Percentiles rank a stretch among this genome's conserved stretches.
Evolutionary conservation across 2,888 invertebrate genomes (phyloP).

Genomic region (Liodrosophila aerea): DNA sequence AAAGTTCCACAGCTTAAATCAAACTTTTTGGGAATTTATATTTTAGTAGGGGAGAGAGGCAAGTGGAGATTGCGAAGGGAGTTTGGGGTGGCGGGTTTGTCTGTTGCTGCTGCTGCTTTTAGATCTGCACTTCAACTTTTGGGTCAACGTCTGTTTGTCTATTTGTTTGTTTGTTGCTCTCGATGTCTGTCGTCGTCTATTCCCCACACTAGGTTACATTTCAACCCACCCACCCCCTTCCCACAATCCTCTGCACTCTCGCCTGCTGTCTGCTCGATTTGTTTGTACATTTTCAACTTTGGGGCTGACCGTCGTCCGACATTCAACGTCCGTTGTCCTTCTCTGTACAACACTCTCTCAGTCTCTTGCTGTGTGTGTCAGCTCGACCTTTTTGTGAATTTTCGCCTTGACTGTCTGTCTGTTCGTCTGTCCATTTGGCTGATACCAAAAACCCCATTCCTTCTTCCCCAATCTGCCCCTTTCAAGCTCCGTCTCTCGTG

Average conservation of each 20-base stretch:
- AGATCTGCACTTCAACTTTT: conserved; percentile 77
- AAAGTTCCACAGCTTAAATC: conserved; percentile 75
- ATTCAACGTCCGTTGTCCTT: conserved; percentile 43
- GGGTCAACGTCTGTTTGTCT: conserved; percentile 78
- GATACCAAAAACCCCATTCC: conserved; percentile 43
- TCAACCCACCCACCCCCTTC: background rate
- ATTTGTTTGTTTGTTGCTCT: conserved; percentile 77
- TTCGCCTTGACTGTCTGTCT: conserved; percentile 73
- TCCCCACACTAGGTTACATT: background rate
- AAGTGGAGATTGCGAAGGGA: background rate
- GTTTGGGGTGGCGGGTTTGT: conserved; percentile 15
- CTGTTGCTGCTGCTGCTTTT: conserved; percentile 50
- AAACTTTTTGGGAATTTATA: conserved; percentile 54
- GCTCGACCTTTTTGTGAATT: conserved; percentile 71
- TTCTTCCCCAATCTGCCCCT: background rate
- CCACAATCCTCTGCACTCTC: background rate
- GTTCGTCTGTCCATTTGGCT: conserved; percentile 38
- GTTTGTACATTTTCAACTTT: conserved; percentile 73
- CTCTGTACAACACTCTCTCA: conserved; percentile 17
- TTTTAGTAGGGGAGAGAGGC: background rate
- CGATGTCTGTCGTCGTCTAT: conserved; percentile 53
- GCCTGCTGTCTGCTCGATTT: conserved; percentile 69
- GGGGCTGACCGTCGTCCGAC: conserved; percentile 65
- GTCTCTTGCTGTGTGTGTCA: conserved; percentile 23
- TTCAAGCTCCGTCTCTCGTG: background rate